A percentile compares a stretch with the other conserved stretches of the same genome.
Evolutionary conservation across 1,140 invertebrate genomes (phyloP).

Genomic region (Coptotermes formosanus): DNA sequence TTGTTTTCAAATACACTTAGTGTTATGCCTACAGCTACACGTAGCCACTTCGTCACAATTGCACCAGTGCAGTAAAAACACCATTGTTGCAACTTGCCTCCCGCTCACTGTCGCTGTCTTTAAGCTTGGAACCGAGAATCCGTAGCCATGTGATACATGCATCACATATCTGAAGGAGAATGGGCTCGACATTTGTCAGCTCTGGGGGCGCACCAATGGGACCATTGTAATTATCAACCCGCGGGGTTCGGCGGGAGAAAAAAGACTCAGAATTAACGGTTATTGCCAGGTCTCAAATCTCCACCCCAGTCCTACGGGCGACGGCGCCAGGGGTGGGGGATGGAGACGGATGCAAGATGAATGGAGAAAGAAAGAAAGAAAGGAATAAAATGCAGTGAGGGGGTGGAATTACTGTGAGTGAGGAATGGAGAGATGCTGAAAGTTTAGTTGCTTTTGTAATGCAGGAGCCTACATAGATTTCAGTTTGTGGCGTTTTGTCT

Average conservation of each 20-base stretch:
- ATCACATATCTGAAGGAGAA: background rate
- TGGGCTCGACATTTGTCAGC: background rate
- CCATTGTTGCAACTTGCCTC: too few relatives aligned
- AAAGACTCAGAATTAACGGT: background rate
- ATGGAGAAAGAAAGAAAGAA: background rate
- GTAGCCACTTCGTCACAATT: too few relatives aligned
- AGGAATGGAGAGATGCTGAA: background rate
- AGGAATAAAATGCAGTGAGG: conserved; percentile 2
- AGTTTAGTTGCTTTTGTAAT: background rate
- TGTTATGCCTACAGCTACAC: too few relatives aligned
- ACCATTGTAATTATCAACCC: conserved; percentile 6
- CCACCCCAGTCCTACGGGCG: background rate
- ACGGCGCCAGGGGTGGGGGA: background rate
- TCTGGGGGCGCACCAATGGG: background rate
- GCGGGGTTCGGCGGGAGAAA: background rate
- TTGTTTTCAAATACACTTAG: too few relatives aligned
- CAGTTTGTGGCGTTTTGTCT: background rate
- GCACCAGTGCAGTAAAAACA: too few relatives aligned
- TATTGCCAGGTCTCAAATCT: background rate
- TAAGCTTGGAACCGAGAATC: background rate
- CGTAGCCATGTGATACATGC: background rate
- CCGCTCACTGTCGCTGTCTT: too few relatives aligned
- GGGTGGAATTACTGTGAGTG: background rate
- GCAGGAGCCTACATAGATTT: background rate
- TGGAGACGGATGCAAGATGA: background rate